Conservation (phyloP, 2,797 vertebrate genomes). For the Paguma larvata region DNA sequence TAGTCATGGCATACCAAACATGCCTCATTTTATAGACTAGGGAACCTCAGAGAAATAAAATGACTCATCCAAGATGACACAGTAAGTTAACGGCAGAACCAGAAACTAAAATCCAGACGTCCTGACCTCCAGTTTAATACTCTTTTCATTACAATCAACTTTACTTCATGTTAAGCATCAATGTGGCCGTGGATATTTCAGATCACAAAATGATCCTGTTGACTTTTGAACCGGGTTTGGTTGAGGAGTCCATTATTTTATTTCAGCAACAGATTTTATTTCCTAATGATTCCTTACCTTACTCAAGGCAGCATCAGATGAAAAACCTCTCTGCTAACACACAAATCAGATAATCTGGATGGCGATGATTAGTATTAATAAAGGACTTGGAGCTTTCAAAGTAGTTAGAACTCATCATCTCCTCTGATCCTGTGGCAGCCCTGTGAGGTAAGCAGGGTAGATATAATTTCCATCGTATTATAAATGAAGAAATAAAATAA, state of each 20-base stretch:
- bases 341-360: conserved; percentile 14
- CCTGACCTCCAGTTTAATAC: neutral
- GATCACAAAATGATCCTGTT: neutral
- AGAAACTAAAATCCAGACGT: neutral
- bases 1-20: neutral
- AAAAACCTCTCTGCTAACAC: neutral
- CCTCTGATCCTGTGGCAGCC: neutral
- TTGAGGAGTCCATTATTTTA: neutral
- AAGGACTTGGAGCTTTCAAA: conserved; percentile 45
- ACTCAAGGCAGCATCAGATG: neutral
- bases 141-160: neutral
- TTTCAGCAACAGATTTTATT: conserved; percentile 19
- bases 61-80: neutral
- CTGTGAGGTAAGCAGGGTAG: neutral
- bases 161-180: neutral
- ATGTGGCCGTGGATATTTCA: neutral
- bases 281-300: conserved; percentile 48
- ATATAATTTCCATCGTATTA: neutral
- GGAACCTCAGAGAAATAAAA: neutral
- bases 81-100: conserved; percentile 30
- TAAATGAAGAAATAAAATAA: conserved; percentile 51
- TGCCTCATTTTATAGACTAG: conserved; percentile 13
- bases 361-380: conserved; percentile 26
- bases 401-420: neutral
- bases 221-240: neutral